Evolutionary conservation across 2,797 vertebrate genomes (phyloP).

Genomic region (Manis crassicaudata): DNA sequence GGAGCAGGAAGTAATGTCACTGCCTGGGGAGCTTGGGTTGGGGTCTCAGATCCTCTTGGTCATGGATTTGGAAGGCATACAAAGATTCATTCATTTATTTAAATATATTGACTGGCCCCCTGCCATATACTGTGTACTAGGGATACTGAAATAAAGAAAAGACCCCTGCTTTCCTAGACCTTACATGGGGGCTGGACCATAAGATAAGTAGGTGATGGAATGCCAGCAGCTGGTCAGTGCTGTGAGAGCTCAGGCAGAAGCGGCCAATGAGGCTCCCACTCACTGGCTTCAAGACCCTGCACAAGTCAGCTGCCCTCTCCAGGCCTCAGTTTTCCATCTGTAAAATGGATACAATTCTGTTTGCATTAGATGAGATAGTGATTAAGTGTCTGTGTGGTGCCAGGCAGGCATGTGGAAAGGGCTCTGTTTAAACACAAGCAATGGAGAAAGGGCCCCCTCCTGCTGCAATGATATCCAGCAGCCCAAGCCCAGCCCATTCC

Average conservation of each 20-base stretch:
- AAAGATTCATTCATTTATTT: background rate
- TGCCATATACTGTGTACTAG: background rate
- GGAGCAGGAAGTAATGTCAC: background rate
- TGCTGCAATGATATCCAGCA: background rate
- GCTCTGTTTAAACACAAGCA: background rate
- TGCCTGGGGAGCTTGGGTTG: no score
- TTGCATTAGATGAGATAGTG: background rate
- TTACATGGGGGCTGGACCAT: rapidly evolving
- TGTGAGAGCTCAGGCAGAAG: background rate
- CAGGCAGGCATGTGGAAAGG: background rate
- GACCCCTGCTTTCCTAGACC: background rate
- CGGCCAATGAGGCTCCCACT: background rate
- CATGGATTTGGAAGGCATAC: background rate
- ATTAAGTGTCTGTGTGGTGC: background rate
- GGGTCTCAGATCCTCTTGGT: background rate
- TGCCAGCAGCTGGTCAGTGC: background rate
- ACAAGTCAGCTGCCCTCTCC: background rate
- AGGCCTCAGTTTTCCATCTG: background rate
- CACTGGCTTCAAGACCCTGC: background rate
- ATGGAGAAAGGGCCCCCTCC: rapidly evolving
- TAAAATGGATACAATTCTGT: background rate
- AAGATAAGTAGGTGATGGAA: rapidly evolving
- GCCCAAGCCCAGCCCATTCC: background rate
- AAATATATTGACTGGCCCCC: background rate
- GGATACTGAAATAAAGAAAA: background rate